Conservation (phyloP, 2,113 vertebrate genomes). For the Anarrhichthys ocellatus region DNA sequence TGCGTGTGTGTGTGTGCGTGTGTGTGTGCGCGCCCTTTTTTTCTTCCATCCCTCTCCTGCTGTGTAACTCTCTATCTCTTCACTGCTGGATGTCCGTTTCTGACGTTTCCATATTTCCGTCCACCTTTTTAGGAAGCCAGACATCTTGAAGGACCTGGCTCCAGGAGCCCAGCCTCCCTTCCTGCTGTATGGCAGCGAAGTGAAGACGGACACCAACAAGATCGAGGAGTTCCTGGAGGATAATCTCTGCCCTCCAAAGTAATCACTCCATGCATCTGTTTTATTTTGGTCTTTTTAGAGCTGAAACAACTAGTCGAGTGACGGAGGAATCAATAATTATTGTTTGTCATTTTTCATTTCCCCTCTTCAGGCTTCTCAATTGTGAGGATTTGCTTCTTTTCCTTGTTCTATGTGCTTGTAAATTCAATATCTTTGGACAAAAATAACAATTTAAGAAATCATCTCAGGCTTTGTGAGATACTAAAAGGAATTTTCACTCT, state of each 20-base stretch:
- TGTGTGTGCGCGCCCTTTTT: neutral
- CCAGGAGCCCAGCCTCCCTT: slow-evolving; percentile 93
- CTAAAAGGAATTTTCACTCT: neutral
- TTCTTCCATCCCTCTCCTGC: neutral
- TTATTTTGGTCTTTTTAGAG: neutral
- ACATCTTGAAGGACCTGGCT: slow-evolving; percentile 89
- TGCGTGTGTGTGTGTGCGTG: neutral
- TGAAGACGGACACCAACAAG: slow-evolving; percentile 95
- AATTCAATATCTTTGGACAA: neutral
- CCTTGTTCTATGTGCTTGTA: neutral
- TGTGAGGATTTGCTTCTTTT: neutral
- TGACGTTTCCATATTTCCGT: slow-evolving; percentile 2
- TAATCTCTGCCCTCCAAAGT: slow-evolving; percentile 89
- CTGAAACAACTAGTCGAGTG: neutral
- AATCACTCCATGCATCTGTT: slow-evolving; percentile 36
- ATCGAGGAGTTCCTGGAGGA: slow-evolving; percentile 95
- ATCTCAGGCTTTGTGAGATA: neutral
- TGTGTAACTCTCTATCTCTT: neutral
- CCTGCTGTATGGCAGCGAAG: slow-evolving; percentile 87
- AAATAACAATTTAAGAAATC: neutral
- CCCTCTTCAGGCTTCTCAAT: neutral
- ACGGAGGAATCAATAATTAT: neutral
- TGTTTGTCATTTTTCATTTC: neutral
- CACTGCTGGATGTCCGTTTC: neutral
- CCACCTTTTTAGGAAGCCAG: slow-evolving; percentile 84